Evolutionary conservation across 2,888 invertebrate species (phyloP).

Genomic region (Argynnis bischoffii): DNA sequence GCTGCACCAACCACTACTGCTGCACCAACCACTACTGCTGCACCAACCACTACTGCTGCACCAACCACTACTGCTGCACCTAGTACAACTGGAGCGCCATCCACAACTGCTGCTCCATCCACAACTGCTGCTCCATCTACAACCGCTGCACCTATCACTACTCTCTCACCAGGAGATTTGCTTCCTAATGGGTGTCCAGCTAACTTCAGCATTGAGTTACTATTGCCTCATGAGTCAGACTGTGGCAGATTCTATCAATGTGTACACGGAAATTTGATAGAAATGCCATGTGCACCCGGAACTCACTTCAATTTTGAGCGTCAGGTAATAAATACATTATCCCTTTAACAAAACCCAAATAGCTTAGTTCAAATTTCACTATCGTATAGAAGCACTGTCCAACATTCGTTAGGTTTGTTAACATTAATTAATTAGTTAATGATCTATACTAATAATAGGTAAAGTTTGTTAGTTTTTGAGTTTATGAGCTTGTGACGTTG

Average conservation of each 20-base stretch:
- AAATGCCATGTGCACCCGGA: conserved; percentile 47
- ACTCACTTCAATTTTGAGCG: conserved; percentile 52
- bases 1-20: background rate
- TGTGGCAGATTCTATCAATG: conserved; percentile 60
- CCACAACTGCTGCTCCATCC: background rate
- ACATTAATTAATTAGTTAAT: too few relatives aligned
- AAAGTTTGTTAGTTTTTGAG: too few relatives aligned
- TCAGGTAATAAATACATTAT: conserved; percentile 48
- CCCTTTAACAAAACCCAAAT: background rate
- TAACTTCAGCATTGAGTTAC: conserved; percentile 45
- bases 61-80: background rate
- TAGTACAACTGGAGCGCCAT: background rate
- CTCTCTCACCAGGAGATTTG: conserved; percentile 9
- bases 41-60: background rate
- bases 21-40: background rate
- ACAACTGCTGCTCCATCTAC: background rate
- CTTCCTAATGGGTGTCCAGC: conserved; percentile 55
- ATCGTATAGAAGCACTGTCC: too few relatives aligned
- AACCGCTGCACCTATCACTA: conserved; percentile 16
- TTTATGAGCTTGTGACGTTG: too few relatives aligned
- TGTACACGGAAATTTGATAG: conserved; percentile 48
- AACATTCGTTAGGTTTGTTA: too few relatives aligned
- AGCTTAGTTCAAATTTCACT: too few relatives aligned
- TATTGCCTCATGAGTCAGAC: conserved; percentile 53
- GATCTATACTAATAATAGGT: too few relatives aligned